Percentiles rank a stretch among this genome's conserved stretches.
Evolutionary conservation across 2,888 invertebrate species (phyloP).

Genomic region (Drosophila prolongata): DNA sequence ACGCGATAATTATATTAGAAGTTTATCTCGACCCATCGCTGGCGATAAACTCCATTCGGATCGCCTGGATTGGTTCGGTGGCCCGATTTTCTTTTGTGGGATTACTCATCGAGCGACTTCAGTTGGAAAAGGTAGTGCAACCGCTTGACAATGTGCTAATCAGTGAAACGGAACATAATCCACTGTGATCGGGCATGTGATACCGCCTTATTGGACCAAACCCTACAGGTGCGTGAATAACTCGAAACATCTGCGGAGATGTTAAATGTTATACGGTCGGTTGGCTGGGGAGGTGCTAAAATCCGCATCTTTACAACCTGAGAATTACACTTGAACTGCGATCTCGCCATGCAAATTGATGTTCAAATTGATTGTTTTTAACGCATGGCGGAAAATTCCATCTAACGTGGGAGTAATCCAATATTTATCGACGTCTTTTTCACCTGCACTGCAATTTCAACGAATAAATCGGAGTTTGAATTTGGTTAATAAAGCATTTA

Average conservation of each 20-base stretch:
- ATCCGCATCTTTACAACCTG: constrained; percentile 25
- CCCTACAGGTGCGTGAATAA: constrained; percentile 47
- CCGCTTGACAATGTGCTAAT: constrained; percentile 27
- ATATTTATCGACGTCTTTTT: background rate
- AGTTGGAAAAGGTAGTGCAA: constrained; percentile 5
- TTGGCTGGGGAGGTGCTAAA: constrained; percentile 28
- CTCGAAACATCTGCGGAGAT: constrained; percentile 7
- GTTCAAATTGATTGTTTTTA: constrained; percentile 22
- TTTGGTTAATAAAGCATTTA: constrained; percentile 22
- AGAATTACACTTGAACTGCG: constrained; percentile 20
- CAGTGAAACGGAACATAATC: constrained; percentile 35
- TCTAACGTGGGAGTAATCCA: background rate
- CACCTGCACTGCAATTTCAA: background rate
- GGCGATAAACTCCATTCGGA: constrained; percentile 37
- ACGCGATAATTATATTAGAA: constrained; percentile 80
- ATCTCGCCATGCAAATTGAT: constrained; percentile 14
- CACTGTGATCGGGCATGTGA: constrained; percentile 57
- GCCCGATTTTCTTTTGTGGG: constrained; percentile 53
- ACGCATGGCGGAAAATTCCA: constrained; percentile 17
- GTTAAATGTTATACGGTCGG: constrained; percentile 4
- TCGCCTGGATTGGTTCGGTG: constrained; percentile 23
- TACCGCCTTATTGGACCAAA: constrained; percentile 36
- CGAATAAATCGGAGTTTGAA: constrained; percentile 16
- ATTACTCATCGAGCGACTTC: constrained; percentile 57
- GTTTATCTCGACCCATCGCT: constrained; percentile 39